These are phyloP conservation scores for Eupithecia exiguata DNA, from an alignment of 2,888 invertebrate species.

Conservation along the genomic window DNA sequence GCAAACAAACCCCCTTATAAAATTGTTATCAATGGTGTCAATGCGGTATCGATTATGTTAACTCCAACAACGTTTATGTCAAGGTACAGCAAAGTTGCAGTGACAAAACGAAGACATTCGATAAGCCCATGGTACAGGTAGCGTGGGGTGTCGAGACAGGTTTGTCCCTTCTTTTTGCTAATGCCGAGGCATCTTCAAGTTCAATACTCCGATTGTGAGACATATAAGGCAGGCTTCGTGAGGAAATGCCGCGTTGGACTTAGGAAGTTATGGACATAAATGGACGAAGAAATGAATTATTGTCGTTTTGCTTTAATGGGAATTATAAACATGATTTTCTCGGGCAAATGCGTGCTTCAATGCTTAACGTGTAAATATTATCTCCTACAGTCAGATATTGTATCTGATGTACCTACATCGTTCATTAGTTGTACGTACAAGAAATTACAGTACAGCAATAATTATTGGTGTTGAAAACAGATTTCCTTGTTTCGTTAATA, in stretches of 20 bases:
- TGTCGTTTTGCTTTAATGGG: not conserved
- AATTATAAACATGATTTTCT: not conserved
- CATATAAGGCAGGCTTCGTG: slow-evolving; percentile 33
- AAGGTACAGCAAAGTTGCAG: not conserved
- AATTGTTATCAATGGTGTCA: not conserved
- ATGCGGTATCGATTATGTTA: not conserved
- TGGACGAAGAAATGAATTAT: slow-evolving; percentile 10
- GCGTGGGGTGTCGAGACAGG: slow-evolving; percentile 61
- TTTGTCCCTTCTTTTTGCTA: slow-evolving; percentile 65
- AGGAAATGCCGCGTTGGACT: slow-evolving; percentile 35
- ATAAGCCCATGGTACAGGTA: slow-evolving; percentile 41
- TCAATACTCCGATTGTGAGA: slow-evolving; percentile 56
- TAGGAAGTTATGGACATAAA: slow-evolving; percentile 9
- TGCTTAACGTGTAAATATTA: not conserved
- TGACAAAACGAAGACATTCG: slow-evolving; percentile 8
- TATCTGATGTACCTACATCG: not conserved
- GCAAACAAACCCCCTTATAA: not conserved
- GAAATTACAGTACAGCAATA: not conserved
- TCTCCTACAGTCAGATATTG: not conserved
- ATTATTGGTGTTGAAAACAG: not conserved
- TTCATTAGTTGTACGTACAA: not conserved
- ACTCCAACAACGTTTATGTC: not conserved
- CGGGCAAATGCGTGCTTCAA: not conserved
- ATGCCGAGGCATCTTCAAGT: slow-evolving; percentile 59
- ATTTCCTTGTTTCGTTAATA: not conserved